These are phyloP conservation scores for Spodoptera litura DNA, from an alignment of 1,140 invertebrate species.

Conservation along the genomic window DNA sequence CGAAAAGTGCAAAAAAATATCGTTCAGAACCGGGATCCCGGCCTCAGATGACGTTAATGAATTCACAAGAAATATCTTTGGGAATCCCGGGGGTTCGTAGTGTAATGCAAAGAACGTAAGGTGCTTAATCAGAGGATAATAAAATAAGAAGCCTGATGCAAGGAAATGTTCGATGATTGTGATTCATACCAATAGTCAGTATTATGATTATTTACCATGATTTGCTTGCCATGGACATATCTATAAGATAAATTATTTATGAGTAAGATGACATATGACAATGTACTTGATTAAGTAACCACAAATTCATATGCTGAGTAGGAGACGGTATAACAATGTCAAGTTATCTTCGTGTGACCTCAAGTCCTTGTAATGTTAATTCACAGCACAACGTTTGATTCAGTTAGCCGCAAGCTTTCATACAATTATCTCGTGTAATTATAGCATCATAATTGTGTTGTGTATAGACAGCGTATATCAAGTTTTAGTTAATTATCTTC, in stretches of 20 bases:
- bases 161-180: background rate
- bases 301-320: no score
- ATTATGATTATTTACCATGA: no score
- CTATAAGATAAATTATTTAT: no score
- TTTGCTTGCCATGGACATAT: no score
- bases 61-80: constrained; percentile 29
- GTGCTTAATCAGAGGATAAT: constrained; percentile 13
- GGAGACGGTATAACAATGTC: no score
- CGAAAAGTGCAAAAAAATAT: constrained; percentile 27
- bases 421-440: no score
- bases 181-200: no score
- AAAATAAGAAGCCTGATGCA: background rate
- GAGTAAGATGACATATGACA: no score
- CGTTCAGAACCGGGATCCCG: constrained; percentile 15
- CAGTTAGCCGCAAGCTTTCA: background rate
- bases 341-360: no score
- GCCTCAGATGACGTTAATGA: constrained; percentile 35
- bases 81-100: constrained; percentile 15
- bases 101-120: constrained; percentile 24
- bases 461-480: background rate
- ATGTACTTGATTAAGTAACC: no score
- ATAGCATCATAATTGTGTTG: background rate
- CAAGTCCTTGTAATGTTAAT: no score
- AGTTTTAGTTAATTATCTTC: constrained; percentile 10
- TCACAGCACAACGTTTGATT: no score